phyloP scores from a whole-genome alignment of 2,888 invertebrate species.

The Lithodes maja region DNA sequence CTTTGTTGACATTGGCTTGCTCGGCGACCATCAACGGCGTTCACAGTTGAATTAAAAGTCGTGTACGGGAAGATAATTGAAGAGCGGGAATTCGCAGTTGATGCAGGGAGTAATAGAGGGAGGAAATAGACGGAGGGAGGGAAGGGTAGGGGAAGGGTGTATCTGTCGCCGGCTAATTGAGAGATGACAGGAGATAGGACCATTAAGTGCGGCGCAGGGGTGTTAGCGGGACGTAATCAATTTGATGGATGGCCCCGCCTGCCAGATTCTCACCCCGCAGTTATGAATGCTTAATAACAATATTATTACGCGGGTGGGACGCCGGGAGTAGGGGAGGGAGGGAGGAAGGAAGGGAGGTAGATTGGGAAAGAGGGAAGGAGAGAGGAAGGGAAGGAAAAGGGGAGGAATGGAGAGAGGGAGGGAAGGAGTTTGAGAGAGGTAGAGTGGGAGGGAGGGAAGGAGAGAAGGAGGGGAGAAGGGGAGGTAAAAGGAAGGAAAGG shows the following conservation, averaged over 20 bases:
- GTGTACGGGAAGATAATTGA: not conserved
- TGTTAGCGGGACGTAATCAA: not conserved
- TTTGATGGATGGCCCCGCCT: conserved; percentile 4
- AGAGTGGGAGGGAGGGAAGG: not conserved
- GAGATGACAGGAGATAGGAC: conserved; percentile 21
- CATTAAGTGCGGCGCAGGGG: not conserved
- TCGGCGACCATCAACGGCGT: not conserved
- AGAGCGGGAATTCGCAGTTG: not conserved
- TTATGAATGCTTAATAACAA: conserved; percentile 17
- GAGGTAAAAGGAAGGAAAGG: not conserved
- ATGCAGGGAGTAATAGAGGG: not conserved
- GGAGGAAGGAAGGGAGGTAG: not conserved
- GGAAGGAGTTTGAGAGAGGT: not conserved
- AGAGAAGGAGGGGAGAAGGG: not conserved
- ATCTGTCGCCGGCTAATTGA: conserved; percentile 22
- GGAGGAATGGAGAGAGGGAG: not conserved
- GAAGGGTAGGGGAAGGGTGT: not conserved
- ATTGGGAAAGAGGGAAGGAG: not conserved
- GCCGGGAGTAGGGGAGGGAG: not conserved
- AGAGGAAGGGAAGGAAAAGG: not conserved
- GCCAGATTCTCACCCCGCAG: not conserved
- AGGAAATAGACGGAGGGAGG: not conserved
- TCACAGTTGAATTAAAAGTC: not conserved
- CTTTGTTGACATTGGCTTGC: not conserved
- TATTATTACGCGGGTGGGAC: not conserved